Conservation (phyloP, 2,888 invertebrate genomes). For the Marronus borbonicus region DNA sequence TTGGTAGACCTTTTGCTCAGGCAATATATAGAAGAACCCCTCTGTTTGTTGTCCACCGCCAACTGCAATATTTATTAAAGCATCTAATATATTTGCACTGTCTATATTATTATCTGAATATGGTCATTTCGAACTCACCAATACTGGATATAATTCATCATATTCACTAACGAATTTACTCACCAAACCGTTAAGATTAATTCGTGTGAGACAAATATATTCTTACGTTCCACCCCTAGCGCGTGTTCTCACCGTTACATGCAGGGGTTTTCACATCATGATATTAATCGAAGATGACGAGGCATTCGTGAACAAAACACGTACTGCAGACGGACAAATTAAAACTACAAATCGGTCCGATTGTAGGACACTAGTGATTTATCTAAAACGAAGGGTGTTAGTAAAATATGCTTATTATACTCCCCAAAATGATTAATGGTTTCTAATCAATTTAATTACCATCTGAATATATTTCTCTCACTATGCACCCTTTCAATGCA, state of each 20-base stretch:
- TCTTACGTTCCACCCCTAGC: slow-evolving; percentile 31
- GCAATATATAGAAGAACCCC: not conserved
- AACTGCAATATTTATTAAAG: not conserved
- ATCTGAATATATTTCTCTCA: slow-evolving; percentile 38
- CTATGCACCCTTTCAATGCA: slow-evolving; percentile 4
- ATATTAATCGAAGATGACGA: slow-evolving; percentile 46
- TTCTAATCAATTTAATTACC: slow-evolving; percentile 49
- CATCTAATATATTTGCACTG: not conserved
- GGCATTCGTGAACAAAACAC: slow-evolving; percentile 47
- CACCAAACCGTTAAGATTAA: slow-evolving; percentile 47
- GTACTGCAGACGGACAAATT: slow-evolving; percentile 48
- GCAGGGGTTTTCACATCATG: slow-evolving; percentile 28
- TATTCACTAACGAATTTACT: slow-evolving; percentile 30
- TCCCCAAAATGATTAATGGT: slow-evolving; percentile 48
- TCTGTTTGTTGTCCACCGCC: not conserved
- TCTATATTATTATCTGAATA: not conserved
- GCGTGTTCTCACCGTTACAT: slow-evolving; percentile 16
- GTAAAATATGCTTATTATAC: slow-evolving; percentile 45
- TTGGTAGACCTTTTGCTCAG: not conserved
- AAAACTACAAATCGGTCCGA: slow-evolving; percentile 50
- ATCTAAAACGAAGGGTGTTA: slow-evolving; percentile 51
- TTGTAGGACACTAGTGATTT: slow-evolving; percentile 50
- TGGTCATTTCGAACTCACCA: slow-evolving; percentile 26
- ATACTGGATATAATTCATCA: slow-evolving; percentile 31
- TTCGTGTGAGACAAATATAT: slow-evolving; percentile 46